Conservation (phyloP, 2,797 vertebrate genomes). For the Nannoperca australis region DNA sequence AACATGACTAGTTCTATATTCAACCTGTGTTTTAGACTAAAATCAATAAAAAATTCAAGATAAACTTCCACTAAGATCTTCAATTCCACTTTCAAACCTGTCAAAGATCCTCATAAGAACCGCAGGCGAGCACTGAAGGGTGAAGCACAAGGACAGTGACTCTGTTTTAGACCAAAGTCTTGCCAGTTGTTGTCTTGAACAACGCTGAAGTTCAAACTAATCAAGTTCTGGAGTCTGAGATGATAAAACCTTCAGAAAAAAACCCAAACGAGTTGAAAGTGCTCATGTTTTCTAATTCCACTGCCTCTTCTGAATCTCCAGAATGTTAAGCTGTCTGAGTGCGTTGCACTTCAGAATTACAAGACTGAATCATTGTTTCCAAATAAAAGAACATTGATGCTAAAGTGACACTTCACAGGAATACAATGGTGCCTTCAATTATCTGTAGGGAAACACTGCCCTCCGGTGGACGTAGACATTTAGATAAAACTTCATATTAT, state of each 20-base stretch:
- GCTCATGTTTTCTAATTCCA: neutral
- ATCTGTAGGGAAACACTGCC: slow-evolving; percentile 67
- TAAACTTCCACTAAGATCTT: neutral
- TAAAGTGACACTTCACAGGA: neutral
- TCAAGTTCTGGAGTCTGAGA: neutral
- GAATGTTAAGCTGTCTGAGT: neutral
- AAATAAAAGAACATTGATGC: neutral
- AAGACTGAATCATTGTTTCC: neutral
- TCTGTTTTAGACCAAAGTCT: neutral
- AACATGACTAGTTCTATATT: neutral
- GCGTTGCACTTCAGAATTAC: neutral
- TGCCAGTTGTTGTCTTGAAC: neutral
- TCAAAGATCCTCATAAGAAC: neutral
- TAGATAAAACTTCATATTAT: slow-evolving; percentile 13
- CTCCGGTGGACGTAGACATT: slow-evolving; percentile 57
- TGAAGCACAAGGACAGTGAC: neutral
- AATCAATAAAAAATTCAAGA: neutral
- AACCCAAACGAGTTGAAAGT: neutral
- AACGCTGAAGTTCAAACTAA: neutral
- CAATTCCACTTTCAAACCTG: neutral
- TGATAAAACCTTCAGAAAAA: neutral
- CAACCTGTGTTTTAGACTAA: neutral
- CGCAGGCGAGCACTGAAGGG: neutral
- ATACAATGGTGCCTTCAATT: neutral
- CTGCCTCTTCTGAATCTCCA: neutral